Conservation (phyloP, 2,113 vertebrate species). For the Saimiri boliviensis region DNA sequence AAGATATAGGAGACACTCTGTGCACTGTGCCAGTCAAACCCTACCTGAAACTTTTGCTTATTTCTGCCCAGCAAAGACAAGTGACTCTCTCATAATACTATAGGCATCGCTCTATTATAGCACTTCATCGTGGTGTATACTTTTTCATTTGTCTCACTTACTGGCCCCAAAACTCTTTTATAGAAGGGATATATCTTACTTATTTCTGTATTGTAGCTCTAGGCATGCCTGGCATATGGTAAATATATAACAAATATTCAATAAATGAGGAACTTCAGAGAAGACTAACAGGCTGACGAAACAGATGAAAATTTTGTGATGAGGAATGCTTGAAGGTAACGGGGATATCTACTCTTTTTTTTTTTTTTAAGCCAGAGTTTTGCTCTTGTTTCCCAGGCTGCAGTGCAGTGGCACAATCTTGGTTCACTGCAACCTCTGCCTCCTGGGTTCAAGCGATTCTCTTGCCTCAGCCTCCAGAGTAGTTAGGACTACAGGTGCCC, state of each 20-base stretch:
- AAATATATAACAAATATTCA: neutral
- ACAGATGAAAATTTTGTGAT: neutral
- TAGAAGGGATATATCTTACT: neutral
- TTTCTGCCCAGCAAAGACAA: neutral
- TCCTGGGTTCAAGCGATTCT: no score
- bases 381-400: no score
- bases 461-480: no score
- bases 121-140: no score
- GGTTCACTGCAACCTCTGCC: no score
- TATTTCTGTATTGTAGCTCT: neutral
- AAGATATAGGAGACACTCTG: neutral
- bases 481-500: no score
- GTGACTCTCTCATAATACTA: neutral
- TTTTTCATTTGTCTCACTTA: neutral
- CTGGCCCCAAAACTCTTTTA: neutral
- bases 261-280: neutral
- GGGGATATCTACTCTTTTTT: neutral
- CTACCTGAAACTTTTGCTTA: neutral
- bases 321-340: neutral
- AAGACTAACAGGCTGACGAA: neutral
- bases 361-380: no score
- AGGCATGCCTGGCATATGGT: neutral
- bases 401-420: no score
- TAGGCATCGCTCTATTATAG: neutral
- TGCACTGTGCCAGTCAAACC: neutral